Percentiles rank a stretch among this genome's conserved stretches.
Conservation (phyloP, 2,888 invertebrate species). For the Spodoptera littoralis region DNA sequence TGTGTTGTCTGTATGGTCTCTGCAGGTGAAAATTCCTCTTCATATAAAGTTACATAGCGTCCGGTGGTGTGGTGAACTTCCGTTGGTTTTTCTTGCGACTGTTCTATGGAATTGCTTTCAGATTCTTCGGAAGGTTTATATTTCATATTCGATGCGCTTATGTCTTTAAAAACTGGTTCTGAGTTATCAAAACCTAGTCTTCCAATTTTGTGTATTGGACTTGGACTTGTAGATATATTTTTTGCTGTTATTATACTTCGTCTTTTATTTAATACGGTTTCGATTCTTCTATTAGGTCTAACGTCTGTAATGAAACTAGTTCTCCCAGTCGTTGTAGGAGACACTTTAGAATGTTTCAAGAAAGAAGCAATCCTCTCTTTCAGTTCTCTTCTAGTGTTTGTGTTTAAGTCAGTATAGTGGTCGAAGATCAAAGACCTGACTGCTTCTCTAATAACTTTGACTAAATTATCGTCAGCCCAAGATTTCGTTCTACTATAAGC, state of each 20-base stretch:
- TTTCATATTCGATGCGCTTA: too few relatives aligned
- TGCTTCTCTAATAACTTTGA: slow-evolving; percentile 55
- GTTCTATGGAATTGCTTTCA: too few relatives aligned
- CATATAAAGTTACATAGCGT: too few relatives aligned
- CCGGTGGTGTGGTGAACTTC: too few relatives aligned
- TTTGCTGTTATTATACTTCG: too few relatives aligned
- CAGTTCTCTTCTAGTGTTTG: slow-evolving; percentile 55
- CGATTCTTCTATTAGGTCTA: neutral
- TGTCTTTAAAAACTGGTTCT: neutral
- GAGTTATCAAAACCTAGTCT: neutral
- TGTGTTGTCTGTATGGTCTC: too few relatives aligned
- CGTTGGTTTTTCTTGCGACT: too few relatives aligned
- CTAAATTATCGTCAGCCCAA: slow-evolving; percentile 51
- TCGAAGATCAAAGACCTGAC: slow-evolving; percentile 66
- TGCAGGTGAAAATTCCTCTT: too few relatives aligned
- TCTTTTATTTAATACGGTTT: too few relatives aligned
- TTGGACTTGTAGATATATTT: too few relatives aligned
- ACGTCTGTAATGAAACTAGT: neutral
- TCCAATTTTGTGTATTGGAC: neutral
- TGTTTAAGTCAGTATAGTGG: slow-evolving; percentile 61
- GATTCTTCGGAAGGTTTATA: too few relatives aligned
- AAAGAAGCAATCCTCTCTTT: slow-evolving; percentile 46
- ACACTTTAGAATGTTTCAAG: slow-evolving; percentile 9
- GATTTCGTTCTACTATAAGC: slow-evolving; percentile 46
- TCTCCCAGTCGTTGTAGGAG: neutral